A percentile compares a stretch with the other conserved stretches of the same genome.
These are phyloP conservation scores for Jordanella pulchra DNA, from an alignment of 2,797 vertebrate species.

Conservation along the genomic window DNA sequence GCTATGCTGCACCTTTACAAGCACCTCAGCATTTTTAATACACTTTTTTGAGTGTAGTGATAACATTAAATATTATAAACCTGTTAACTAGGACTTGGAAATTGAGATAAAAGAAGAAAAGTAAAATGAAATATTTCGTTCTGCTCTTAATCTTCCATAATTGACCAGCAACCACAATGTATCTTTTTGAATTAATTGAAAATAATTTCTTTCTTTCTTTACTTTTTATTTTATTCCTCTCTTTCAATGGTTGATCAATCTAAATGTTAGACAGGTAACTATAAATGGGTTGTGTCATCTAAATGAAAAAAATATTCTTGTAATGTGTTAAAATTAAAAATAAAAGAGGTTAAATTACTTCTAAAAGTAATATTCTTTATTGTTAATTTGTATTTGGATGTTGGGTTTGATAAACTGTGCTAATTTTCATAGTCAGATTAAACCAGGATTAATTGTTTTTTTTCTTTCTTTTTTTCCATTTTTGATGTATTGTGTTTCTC, in stretches of 20 bases:
- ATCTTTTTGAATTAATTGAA: conserved; percentile 2
- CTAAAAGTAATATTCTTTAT: neutral
- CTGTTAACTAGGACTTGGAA: neutral
- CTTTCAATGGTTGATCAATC: conserved; percentile 14
- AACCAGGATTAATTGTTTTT: neutral
- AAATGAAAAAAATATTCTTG: neutral
- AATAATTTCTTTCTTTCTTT: neutral
- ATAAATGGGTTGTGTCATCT: conserved; percentile 15
- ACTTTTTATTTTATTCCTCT: too few species aligned
- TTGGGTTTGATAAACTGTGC: neutral
- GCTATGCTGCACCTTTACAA: neutral
- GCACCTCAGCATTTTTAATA: accelerated
- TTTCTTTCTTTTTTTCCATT: neutral
- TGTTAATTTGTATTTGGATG: neutral
- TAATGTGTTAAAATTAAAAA: neutral
- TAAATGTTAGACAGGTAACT: conserved; percentile 30
- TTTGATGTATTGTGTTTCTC: neutral
- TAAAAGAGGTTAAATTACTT: neutral
- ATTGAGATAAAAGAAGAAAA: neutral
- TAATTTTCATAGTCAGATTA: neutral
- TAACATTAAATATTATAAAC: neutral
- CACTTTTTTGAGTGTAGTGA: neutral
- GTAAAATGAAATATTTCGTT: neutral
- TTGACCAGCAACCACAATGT: neutral
- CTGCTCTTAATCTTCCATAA: conserved; percentile 3